Evolutionary conservation across 2,888 invertebrate genomes (phyloP).

Genomic region (Cetonia aurata): DNA sequence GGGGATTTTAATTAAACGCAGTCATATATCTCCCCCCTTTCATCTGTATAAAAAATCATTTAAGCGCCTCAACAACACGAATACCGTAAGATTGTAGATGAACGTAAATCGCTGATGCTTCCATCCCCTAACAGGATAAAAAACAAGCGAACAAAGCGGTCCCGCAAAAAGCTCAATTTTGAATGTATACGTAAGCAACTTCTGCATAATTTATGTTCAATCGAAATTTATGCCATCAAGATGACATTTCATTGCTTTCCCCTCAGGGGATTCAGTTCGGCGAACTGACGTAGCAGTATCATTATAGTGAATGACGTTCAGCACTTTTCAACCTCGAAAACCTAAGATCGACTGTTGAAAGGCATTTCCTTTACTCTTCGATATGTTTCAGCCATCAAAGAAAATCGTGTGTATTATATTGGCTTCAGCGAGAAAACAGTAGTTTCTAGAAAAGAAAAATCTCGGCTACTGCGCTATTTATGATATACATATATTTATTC

Average conservation of each 20-base stretch:
- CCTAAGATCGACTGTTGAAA: no score
- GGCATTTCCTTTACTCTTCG: no score
- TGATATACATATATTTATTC: no score
- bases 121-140: slow-evolving; percentile 16
- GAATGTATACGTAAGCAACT: slow-evolving; percentile 6
- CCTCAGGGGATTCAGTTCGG: no score
- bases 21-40: slow-evolving; percentile 16
- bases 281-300: no score
- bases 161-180: slow-evolving; percentile 16
- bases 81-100: slow-evolving; percentile 1
- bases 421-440: no score
- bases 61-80: background rate
- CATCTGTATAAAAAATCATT: slow-evolving; percentile 17
- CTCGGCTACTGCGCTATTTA: no score
- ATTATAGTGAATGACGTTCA: no score
- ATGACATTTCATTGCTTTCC: background rate
- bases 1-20: slow-evolving; percentile 19
- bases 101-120: slow-evolving; percentile 12
- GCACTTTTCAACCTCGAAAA: no score
- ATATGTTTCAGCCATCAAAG: no score
- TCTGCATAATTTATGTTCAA: slow-evolving; percentile 22
- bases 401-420: no score
- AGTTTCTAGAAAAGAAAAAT: no score
- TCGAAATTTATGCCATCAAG: slow-evolving; percentile 11
- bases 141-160: slow-evolving; percentile 11